Evolutionary conservation across 2,888 invertebrate species (phyloP).

Genomic region (Lasioglossum figueresi): DNA sequence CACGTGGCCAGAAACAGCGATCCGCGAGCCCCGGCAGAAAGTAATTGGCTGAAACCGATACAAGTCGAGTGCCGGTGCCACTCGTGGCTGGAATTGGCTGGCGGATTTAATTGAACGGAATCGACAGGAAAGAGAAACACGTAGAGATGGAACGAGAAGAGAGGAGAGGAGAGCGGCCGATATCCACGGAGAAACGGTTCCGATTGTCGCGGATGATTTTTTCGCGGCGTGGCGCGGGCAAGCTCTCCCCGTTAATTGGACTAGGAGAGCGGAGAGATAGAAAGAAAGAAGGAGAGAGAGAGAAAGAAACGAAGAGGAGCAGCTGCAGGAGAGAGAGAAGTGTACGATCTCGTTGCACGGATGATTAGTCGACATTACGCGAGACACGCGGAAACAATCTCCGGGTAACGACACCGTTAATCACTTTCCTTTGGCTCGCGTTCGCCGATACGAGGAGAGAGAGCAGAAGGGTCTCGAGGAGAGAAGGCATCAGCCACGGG

Average conservation of each 20-base stretch:
- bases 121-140: conserved; percentile 50
- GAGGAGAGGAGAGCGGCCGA: conserved; percentile 11
- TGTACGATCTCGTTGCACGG: conserved; percentile 61
- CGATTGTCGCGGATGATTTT: conserved; percentile 57
- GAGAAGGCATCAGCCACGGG: conserved; percentile 6
- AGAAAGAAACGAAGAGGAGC: neutral
- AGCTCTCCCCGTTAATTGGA: conserved; percentile 57
- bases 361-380: conserved; percentile 62
- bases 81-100: conserved; percentile 64
- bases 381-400: conserved; percentile 33
- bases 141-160: conserved; percentile 9
- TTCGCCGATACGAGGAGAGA: conserved; percentile 6
- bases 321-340: neutral
- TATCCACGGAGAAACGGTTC: conserved; percentile 12
- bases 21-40: conserved; percentile 54
- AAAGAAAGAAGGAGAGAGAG: neutral
- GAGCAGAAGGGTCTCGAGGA: conserved; percentile 17
- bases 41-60: conserved; percentile 80
- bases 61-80: conserved; percentile 72
- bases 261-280: conserved; percentile 20
- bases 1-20: conserved; percentile 68
- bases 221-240: conserved; percentile 5
- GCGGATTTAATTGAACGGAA: conserved; percentile 71
- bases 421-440: conserved; percentile 46
- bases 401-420: conserved; percentile 54